phyloP scores from a whole-genome alignment of 2,888 invertebrate species.

The Agriopis aurantiaria region DNA sequence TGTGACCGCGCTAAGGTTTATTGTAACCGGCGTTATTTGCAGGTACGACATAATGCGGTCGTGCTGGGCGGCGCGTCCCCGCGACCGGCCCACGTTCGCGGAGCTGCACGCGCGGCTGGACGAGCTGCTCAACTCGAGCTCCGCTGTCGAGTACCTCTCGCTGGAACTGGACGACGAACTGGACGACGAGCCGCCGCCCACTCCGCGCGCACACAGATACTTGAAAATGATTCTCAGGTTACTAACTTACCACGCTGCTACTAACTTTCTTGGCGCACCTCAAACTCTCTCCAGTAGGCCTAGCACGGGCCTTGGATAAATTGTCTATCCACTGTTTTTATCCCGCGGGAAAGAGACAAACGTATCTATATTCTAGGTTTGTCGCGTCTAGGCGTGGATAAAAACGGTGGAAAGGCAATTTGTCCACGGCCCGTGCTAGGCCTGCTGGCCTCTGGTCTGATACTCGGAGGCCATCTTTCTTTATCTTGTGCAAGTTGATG shows the following conservation, averaged over 20 bases:
- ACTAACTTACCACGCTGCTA: neutral
- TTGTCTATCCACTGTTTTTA: too few species aligned
- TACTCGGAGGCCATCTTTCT: too few species aligned
- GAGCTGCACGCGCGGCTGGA: constrained; percentile 82
- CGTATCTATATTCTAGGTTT: too few species aligned
- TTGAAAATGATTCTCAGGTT: constrained; percentile 65
- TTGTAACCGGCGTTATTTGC: constrained; percentile 1
- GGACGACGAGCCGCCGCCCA: constrained; percentile 54
- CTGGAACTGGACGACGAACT: constrained; percentile 63
- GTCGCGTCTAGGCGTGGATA: too few species aligned
- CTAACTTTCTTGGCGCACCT: too few species aligned
- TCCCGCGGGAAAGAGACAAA: too few species aligned
- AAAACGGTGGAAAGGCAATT: too few species aligned
- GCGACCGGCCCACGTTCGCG: constrained; percentile 90
- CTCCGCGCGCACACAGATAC: constrained; percentile 52
- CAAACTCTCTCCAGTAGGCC: too few species aligned
- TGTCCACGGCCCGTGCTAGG: too few species aligned
- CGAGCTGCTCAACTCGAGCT: constrained; percentile 67
- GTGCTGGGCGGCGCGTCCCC: constrained; percentile 91
- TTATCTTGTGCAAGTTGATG: too few species aligned
- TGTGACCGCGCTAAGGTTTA: neutral
- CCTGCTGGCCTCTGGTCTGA: too few species aligned
- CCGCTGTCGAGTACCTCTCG: constrained; percentile 72
- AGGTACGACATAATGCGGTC: constrained; percentile 92
- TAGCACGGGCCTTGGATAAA: too few species aligned